These are phyloP conservation scores for Macropus fuliginosus DNA, from an alignment of 2,797 vertebrate species.

Conservation along the genomic window DNA sequence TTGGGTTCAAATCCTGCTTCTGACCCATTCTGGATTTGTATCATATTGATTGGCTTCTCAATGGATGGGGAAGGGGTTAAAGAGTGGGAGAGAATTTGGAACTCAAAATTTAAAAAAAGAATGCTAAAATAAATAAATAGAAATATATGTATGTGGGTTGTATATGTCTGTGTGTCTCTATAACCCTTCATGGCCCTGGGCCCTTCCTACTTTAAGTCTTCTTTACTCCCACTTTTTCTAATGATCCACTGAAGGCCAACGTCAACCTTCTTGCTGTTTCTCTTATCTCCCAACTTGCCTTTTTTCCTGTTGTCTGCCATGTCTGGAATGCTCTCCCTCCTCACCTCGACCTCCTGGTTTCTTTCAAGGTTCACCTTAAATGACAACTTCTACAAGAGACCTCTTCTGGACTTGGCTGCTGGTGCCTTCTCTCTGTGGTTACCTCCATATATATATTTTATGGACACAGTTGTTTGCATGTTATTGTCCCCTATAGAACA, in stretches of 20 bases:
- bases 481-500: neutral
- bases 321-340: neutral
- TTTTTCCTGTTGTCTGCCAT: neutral
- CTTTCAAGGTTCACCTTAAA: neutral
- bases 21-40: neutral
- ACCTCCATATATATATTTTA: neutral
- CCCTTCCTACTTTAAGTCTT: neutral
- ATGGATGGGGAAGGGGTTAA: neutral
- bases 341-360: neutral
- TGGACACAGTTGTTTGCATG: neutral
- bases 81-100: neutral
- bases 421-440: neutral
- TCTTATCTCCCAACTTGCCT: neutral
- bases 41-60: neutral
- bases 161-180: neutral
- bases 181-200: neutral
- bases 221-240: neutral
- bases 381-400: neutral
- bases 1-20: neutral
- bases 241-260: neutral
- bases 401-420: neutral
- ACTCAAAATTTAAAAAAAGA: neutral
- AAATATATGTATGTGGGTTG: neutral
- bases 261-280: neutral
- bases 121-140: neutral